Evolutionary conservation across 2,113 vertebrate genomes (phyloP).

Genomic region (Mungos mungo): DNA sequence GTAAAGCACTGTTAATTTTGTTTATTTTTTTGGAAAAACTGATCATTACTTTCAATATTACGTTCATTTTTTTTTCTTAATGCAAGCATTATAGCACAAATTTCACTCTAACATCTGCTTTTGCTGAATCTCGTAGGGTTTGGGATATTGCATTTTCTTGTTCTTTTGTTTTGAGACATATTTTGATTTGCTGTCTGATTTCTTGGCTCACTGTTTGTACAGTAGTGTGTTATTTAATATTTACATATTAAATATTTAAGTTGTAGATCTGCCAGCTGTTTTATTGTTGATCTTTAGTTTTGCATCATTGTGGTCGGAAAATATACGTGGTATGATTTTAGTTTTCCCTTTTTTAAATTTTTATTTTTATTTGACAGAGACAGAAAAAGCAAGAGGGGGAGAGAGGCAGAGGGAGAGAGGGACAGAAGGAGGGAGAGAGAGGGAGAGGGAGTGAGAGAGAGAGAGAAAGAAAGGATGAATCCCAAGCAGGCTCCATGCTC

Average conservation of each 20-base stretch:
- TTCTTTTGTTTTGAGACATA: neutral
- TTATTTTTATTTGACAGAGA: too few species aligned
- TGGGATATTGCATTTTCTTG: neutral
- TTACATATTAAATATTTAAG: neutral
- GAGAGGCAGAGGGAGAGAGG: too few species aligned
- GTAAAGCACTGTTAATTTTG: neutral
- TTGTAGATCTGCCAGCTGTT: neutral
- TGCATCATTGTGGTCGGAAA: neutral
- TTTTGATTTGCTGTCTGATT: neutral
- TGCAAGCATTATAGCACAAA: neutral
- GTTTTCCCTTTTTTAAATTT: neutral
- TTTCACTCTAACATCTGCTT: neutral
- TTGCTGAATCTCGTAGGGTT: neutral
- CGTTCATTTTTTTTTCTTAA: neutral
- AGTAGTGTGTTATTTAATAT: neutral
- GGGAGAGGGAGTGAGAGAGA: too few species aligned
- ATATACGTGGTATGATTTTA: neutral
- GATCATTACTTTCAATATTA: neutral
- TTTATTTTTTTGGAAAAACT: neutral
- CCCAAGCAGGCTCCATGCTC: too few species aligned
- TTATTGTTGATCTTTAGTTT: neutral
- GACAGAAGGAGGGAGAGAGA: too few species aligned
- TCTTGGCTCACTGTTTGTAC: neutral
- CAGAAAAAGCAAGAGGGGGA: too few species aligned
- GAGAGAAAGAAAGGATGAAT: too few species aligned